Conservation (phyloP, 2,888 invertebrate species). For the Drosophila nigricruria region DNA sequence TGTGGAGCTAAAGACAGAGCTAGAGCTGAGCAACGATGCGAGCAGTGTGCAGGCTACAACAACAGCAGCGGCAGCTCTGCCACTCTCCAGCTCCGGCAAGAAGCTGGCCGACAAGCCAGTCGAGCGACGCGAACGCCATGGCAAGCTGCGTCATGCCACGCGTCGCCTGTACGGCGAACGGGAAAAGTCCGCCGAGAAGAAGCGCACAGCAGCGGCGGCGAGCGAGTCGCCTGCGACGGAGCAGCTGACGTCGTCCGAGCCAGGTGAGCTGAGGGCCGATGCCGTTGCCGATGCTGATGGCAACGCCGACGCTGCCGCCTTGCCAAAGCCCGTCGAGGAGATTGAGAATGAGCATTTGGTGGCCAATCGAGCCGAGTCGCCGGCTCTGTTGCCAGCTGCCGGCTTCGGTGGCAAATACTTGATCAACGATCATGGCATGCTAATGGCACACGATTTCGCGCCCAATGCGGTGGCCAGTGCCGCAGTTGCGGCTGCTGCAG, state of each 20-base stretch:
- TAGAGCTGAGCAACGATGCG: slow-evolving; percentile 43
- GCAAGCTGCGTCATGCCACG: slow-evolving; percentile 69
- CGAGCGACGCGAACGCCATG: slow-evolving; percentile 76
- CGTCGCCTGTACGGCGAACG: slow-evolving; percentile 61
- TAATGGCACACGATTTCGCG: slow-evolving; percentile 81
- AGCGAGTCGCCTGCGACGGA: slow-evolving; percentile 7
- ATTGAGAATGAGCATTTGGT: slow-evolving; percentile 77
- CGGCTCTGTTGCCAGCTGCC: slow-evolving; percentile 57
- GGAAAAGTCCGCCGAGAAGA: slow-evolving; percentile 53
- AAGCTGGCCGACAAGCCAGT: slow-evolving; percentile 58
- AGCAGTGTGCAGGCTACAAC: slow-evolving; percentile 11
- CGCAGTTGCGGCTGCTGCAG: slow-evolving; percentile 63
- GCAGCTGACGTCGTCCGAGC: neutral
- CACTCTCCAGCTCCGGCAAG: slow-evolving; percentile 21
- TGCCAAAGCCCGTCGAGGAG: slow-evolving; percentile 80
- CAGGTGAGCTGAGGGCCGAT: neutral
- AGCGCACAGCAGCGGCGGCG: slow-evolving; percentile 12
- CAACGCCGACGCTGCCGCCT: slow-evolving; percentile 9
- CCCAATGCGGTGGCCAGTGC: slow-evolving; percentile 64
- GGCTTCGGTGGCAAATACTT: slow-evolving; percentile 75
- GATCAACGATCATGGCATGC: slow-evolving; percentile 81
- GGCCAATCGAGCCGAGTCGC: slow-evolving; percentile 61
- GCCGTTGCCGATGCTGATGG: neutral
- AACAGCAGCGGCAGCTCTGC: neutral
- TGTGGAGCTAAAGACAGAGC: slow-evolving; percentile 44